phyloP scores from a whole-genome alignment of 2,113 vertebrate species.

The Ochotona curzoniae region DNA sequence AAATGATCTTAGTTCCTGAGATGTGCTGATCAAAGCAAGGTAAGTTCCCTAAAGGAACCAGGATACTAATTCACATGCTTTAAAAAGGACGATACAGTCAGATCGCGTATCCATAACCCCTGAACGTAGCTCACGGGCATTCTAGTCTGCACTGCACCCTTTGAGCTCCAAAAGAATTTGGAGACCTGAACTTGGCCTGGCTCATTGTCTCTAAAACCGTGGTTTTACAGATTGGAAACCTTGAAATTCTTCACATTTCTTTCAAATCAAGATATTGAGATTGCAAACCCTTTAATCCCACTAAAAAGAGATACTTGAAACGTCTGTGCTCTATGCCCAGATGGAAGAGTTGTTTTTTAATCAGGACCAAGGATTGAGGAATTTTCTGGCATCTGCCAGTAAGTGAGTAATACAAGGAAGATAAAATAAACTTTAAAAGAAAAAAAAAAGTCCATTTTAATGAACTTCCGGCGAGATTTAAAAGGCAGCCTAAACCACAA shows the following conservation, averaged over 20 bases:
- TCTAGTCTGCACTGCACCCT: neutral
- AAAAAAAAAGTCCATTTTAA: constrained; percentile 60
- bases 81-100: constrained; percentile 38
- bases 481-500: constrained; percentile 75
- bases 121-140: neutral
- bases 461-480: constrained; percentile 74
- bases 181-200: constrained; percentile 46
- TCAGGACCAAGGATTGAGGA: constrained; percentile 46
- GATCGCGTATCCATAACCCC: neutral
- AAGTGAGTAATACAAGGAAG: constrained; percentile 62
- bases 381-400: constrained; percentile 66
- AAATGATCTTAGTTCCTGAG: constrained; percentile 1
- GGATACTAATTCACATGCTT: constrained; percentile 46
- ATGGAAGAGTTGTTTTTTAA: constrained; percentile 63
- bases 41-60: constrained; percentile 57
- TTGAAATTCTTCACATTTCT: constrained; percentile 75
- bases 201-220: constrained; percentile 12
- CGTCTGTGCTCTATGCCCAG: constrained; percentile 45
- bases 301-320: constrained; percentile 64
- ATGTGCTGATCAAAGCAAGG: constrained; percentile 61
- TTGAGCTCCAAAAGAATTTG: constrained; percentile 37
- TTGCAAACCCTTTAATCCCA: constrained; percentile 67
- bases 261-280: constrained; percentile 72
- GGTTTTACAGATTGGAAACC: constrained; percentile 58
- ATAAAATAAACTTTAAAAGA: constrained; percentile 74